Evolutionary conservation across 1,140 invertebrate genomes (phyloP).

Genomic region (Cydia splendana): DNA sequence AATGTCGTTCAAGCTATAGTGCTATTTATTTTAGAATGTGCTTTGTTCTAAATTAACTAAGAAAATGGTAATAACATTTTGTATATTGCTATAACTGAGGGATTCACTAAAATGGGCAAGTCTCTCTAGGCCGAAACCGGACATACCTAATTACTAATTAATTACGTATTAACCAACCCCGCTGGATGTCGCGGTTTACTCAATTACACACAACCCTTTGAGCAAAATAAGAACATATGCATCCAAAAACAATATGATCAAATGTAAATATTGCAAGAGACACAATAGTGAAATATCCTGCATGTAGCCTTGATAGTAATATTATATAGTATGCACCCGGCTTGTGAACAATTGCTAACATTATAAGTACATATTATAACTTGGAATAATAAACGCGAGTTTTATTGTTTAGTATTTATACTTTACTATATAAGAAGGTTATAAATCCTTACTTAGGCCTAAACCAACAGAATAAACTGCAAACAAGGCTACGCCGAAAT

Average conservation of each 20-base stretch:
- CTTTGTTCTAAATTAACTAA: too few relatives aligned
- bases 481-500: conserved; percentile 37
- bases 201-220: conserved; percentile 16
- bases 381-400: too few relatives aligned
- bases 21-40: too few relatives aligned
- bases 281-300: too few relatives aligned
- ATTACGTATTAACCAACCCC: not conserved
- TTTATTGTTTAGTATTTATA: not conserved
- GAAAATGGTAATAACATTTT: too few relatives aligned
- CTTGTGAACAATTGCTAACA: not conserved
- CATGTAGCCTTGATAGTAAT: too few relatives aligned
- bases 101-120: not conserved
- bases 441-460: conserved; percentile 15
- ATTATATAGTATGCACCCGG: not conserved
- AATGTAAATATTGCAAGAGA: too few relatives aligned
- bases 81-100: not conserved
- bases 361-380: too few relatives aligned
- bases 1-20: too few relatives aligned
- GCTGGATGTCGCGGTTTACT: not conserved
- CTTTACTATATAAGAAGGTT: conserved; percentile 18
- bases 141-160: not conserved
- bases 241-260: not conserved
- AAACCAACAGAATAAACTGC: conserved; percentile 24
- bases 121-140: not conserved
- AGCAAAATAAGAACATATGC: not conserved